Conservation (phyloP, 1,140 invertebrate genomes). For the Halesus radiatus region DNA sequence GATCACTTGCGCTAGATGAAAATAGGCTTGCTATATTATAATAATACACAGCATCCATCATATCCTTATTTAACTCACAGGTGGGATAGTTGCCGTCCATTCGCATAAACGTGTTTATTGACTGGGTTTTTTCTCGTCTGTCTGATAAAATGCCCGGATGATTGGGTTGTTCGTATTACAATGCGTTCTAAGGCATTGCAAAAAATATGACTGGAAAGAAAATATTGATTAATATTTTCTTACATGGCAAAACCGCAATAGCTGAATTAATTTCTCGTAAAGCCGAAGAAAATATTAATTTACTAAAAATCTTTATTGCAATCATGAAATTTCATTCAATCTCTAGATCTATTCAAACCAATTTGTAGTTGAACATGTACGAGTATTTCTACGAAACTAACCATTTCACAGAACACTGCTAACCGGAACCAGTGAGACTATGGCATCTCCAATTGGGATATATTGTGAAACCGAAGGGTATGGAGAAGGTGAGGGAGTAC, state of each 20-base stretch:
- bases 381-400: too few species aligned
- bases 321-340: too few species aligned
- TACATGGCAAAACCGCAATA: not conserved
- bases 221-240: not conserved
- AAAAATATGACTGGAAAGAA: not conserved
- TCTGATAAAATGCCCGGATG: not conserved
- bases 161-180: not conserved
- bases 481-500: too few species aligned
- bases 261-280: not conserved
- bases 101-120: not conserved
- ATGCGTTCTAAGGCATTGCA: not conserved
- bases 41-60: not conserved
- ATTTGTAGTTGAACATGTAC: too few species aligned
- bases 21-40: too few species aligned
- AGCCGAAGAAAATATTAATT: too few species aligned
- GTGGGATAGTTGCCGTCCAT: constrained; percentile 3
- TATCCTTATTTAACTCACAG: not conserved
- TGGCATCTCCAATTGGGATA: too few species aligned
- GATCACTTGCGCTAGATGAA: not conserved
- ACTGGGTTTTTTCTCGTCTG: not conserved
- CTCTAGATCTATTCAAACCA: too few species aligned
- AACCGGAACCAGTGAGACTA: too few species aligned
- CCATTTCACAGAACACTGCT: too few species aligned
- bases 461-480: too few species aligned
- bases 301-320: too few species aligned